Percentiles rank a stretch among this genome's conserved stretches.
These are phyloP conservation scores for Adineta ricciae DNA, from an alignment of 2,888 invertebrate species.

Conservation along the genomic window DNA sequence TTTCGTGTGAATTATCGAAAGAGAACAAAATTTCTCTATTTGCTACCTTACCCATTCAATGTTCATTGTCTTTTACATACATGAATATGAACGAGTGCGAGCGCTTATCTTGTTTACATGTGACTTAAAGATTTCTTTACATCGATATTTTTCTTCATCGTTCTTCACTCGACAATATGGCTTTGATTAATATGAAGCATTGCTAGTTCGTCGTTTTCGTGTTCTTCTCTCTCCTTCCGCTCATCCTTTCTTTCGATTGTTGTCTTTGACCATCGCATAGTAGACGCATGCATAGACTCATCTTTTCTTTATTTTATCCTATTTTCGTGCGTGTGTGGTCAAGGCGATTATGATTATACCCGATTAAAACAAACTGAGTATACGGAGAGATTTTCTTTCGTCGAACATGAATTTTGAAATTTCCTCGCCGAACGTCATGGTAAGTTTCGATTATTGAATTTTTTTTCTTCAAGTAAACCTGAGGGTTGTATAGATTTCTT, in stretches of 20 bases:
- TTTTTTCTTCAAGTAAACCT: no score
- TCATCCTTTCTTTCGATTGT: background rate
- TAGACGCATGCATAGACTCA: background rate
- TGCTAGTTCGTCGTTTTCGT: background rate
- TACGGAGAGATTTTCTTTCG: background rate
- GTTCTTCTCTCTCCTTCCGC: background rate
- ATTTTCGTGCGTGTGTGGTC: background rate
- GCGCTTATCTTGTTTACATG: background rate
- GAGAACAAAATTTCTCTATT: background rate
- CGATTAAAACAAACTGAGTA: background rate
- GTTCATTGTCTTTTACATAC: background rate
- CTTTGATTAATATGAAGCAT: background rate
- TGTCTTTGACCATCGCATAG: background rate
- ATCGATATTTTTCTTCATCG: background rate
- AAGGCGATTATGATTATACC: conserved; percentile 1
- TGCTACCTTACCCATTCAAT: background rate
- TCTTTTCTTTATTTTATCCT: background rate
- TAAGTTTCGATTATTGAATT: background rate
- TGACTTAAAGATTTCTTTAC: background rate
- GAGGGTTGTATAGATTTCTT: no score
- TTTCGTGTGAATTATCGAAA: background rate
- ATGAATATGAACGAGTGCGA: background rate
- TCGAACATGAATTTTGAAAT: background rate
- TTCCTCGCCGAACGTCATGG: background rate
- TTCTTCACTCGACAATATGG: background rate